Conservation (phyloP, 2,888 invertebrate species). For the Caenorhabditis angaria region DNA sequence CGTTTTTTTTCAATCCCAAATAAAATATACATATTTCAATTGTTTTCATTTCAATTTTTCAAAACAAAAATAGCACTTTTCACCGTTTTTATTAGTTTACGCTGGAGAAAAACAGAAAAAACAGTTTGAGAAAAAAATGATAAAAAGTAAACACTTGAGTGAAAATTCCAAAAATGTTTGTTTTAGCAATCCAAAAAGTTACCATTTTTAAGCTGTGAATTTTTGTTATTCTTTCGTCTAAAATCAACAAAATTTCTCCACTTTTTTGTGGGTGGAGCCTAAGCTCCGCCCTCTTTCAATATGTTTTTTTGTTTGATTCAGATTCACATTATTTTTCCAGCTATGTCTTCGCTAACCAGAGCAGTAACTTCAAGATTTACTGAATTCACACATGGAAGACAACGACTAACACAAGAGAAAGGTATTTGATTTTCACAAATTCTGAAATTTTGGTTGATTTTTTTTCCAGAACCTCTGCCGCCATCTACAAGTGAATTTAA, state of each 20-base stretch:
- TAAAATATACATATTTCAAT: not conserved
- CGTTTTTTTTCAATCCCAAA: conserved; percentile 23
- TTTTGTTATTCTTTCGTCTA: conserved; percentile 6
- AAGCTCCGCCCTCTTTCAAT: conserved; percentile 8
- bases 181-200: too few species aligned
- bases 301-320: conserved; percentile 23
- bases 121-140: too few species aligned
- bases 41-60: not conserved
- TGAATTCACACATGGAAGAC: conserved; percentile 38
- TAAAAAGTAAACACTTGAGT: too few species aligned
- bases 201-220: not conserved
- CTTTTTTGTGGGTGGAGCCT: conserved; percentile 20
- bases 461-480: conserved; percentile 20
- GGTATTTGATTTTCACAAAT: conserved; percentile 11
- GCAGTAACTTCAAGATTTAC: conserved; percentile 41
- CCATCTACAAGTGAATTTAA: conserved; percentile 32
- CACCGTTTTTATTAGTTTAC: not conserved
- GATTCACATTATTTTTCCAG: too few species aligned
- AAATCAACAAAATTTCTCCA: conserved; percentile 25
- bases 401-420: conserved; percentile 35
- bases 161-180: too few species aligned
- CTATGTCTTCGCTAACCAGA: conserved; percentile 45
- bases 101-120: too few species aligned
- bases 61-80: not conserved
- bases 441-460: not conserved